Base-by-base conservation (phyloP, 1,140 invertebrate genomes). In the Drosophila guanche region DNA sequence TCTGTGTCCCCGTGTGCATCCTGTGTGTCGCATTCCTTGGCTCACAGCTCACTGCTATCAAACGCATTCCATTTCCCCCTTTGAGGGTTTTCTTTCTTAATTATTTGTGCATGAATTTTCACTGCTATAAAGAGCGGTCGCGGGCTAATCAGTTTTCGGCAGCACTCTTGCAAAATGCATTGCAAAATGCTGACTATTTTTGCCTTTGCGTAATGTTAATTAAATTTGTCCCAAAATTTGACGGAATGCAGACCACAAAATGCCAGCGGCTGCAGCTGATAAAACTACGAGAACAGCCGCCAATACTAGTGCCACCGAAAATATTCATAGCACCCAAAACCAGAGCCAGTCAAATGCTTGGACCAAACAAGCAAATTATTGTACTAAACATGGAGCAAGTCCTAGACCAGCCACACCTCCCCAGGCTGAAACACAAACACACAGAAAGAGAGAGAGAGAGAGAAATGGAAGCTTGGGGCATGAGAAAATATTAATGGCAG, bases 401-500 rank as follows among this genome's bases (percentile, higher is more conserved):
- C 10, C 33, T 12, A 25, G 40, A 23, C 40, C 37, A 20, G 20
- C 46, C 29, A 47, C 33, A 52, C 23, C 46, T 16, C 51, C 37
- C 25, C 14, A n/a, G 50, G 14, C 41, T 43, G 33, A 40, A 40
- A 22, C 53, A 58, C 41, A 22, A 43, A 40, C 42, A 61, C 42
- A 29, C 43, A 25, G 42, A 16, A 29, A 23, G 20, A 20, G 25
- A 40, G 40, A 47, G 52, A 27, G 1, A 5, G 7, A 14, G 37
- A 16, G 22, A 29, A 43, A 41, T 40, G 40, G 29, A n/a, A 23
- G 41, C 29, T 29, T 43, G 27, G 60, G 72, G 71, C 52, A 78
- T 79, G 67, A 62, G 79, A 59, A 88, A 88, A 88, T 88, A 88
- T 88, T 88, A 88, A 88, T 88, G 83, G 83, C 53, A 43, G 52